Base-by-base conservation (phyloP, 2,888 invertebrate genomes). In the Hartigia nigra region DNA sequence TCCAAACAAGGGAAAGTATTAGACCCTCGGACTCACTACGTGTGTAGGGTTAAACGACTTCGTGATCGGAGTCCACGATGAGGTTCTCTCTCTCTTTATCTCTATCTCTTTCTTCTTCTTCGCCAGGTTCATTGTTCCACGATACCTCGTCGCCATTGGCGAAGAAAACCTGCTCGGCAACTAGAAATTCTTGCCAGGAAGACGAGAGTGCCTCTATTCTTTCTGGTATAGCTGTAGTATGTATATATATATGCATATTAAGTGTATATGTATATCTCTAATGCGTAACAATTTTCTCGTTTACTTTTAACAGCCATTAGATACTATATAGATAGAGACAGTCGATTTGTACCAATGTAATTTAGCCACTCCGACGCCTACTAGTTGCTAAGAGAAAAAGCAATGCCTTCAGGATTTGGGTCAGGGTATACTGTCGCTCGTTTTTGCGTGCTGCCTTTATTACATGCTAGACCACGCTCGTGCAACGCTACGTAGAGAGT, bases 1-100 rank as follows among this genome's bases (percentile, higher is more conserved):
- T 85, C 88, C 86, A 87, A 89, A 89, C 84, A 89, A 88, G 89
- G 88, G 84, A 86, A 86, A 86, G 87, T 87, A 88, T 88, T 85
- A 85, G 87, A 86, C 84, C 80, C 85, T 82, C 55, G 80, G 74
- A 77, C 80, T 72, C 75, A 76, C 80, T 80, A 88, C 87, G 87
- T 87, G 85, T 84, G 86, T 83, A 83, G 88, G 87, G 87, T 89
- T 88, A 88, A 89, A 88, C 81, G 86, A 84, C 83, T 85, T 85
- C 89, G 88, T 89, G 89, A 88, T 86, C 81, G 81, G 82, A 81
- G 70, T 70, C 76, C 72, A 74, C 37, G 14, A 74, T 69, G 70
- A 70, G 78, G 75, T 32, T 34, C 69, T 75, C 69, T 76, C 36
- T 74, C 75, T 34, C 3, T 76, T 23, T 39, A 23, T 76, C 32